These are phyloP conservation scores for Cyphomyrmex costatus DNA, from an alignment of 1,140 invertebrate genomes.

Conservation along the genomic window DNA sequence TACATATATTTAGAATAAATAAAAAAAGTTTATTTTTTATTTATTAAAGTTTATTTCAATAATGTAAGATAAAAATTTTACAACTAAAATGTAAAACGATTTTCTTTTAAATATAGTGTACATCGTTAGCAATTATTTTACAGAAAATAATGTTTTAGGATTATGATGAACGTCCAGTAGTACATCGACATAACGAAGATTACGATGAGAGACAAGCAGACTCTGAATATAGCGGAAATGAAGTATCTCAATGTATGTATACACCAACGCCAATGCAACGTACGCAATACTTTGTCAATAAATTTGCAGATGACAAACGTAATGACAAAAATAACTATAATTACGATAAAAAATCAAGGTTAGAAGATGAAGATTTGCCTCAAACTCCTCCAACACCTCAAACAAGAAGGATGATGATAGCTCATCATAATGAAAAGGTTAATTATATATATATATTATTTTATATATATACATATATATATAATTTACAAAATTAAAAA, in stretches of 20 bases:
- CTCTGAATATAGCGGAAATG: conserved; percentile 77
- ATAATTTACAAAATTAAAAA: too few relatives aligned
- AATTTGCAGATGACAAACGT: conserved; percentile 80
- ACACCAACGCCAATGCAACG: conserved; percentile 79
- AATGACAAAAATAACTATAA: conserved; percentile 80
- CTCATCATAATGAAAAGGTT: conserved; percentile 77
- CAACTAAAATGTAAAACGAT: background rate
- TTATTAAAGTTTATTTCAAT: background rate
- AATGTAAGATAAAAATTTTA: conserved; percentile 9
- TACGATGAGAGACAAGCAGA: conserved; percentile 80
- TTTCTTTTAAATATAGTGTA: background rate
- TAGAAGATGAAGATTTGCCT: conserved; percentile 77
- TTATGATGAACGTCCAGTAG: conserved; percentile 78
- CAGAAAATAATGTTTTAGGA: conserved; percentile 76
- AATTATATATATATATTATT: conserved; percentile 35
- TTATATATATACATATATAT: conserved; percentile 4
- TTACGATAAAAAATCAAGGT: conserved; percentile 77
- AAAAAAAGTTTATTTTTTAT: conserved; percentile 12
- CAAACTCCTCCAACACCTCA: conserved; percentile 69
- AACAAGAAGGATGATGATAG: conserved; percentile 69
- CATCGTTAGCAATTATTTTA: background rate
- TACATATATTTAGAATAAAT: conserved; percentile 8
- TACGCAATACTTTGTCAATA: conserved; percentile 76
- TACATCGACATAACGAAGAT: conserved; percentile 81
- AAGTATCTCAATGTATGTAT: conserved; percentile 77